Percentiles rank a stretch among this genome's conserved stretches.
These are phyloP conservation scores for Chaitophorus viminalis DNA, from an alignment of 2,888 invertebrate species.

Conservation along the genomic window DNA sequence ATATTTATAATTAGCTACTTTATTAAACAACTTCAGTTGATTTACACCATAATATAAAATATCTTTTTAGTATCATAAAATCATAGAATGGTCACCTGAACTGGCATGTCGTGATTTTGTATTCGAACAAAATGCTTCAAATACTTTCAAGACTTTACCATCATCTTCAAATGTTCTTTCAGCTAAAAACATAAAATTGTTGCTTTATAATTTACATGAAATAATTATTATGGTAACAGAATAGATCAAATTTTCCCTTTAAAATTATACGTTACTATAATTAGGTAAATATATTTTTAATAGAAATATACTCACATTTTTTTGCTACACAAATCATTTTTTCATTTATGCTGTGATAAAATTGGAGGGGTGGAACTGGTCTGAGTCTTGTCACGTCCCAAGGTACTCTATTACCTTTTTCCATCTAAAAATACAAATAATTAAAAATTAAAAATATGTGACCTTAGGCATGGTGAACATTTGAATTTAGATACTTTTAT, in stretches of 20 bases:
- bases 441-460: neutral
- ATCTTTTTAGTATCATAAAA: neutral
- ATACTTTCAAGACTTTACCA: conserved; percentile 46
- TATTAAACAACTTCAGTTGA: neutral
- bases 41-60: neutral
- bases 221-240: neutral
- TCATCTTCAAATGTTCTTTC: conserved; percentile 57
- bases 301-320: conserved; percentile 13
- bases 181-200: conserved; percentile 2
- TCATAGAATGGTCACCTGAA: conserved; percentile 27
- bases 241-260: too few relatives aligned
- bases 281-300: too few relatives aligned
- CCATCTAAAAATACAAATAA: conserved; percentile 22
- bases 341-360: conserved; percentile 49
- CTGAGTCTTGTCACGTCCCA: conserved; percentile 48
- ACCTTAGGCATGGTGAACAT: too few relatives aligned
- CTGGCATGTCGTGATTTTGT: conserved; percentile 38
- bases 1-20: neutral
- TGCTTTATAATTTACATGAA: neutral
- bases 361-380: conserved; percentile 38
- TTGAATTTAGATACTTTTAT: neutral
- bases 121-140: conserved; percentile 56
- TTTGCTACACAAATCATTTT: conserved; percentile 21
- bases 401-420: conserved; percentile 8
- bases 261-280: too few relatives aligned